Evolutionary conservation across 2,113 vertebrate genomes (phyloP).

Genomic region (Eira barbara): DNA sequence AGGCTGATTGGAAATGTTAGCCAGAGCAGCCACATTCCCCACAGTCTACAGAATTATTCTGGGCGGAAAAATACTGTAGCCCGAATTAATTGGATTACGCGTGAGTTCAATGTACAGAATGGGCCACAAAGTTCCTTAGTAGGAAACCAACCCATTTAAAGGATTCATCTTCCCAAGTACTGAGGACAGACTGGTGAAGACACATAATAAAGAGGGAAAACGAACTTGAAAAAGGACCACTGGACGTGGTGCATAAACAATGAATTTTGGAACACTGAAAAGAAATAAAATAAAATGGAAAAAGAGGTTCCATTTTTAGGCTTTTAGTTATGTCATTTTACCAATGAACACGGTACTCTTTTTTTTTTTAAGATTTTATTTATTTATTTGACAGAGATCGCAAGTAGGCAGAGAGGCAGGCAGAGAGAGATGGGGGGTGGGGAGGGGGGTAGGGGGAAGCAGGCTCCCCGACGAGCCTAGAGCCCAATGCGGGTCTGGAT

Average conservation of each 20-base stretch:
- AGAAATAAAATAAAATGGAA: no score
- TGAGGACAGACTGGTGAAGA: background rate
- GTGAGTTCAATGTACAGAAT: background rate
- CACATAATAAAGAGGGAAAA: background rate
- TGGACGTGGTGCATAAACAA: no score
- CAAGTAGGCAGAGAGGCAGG: no score
- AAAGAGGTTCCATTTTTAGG: background rate
- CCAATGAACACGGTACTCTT: background rate
- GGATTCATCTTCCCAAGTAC: background rate
- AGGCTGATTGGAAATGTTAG: slow-evolving; percentile 74
- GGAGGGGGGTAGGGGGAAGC: rapidly evolving
- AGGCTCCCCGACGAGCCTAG: no score
- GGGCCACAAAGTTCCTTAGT: background rate
- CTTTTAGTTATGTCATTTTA: background rate
- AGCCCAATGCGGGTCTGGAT: no score
- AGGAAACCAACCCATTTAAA: slow-evolving; percentile 4
- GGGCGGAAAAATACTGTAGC: slow-evolving; percentile 35
- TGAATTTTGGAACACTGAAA: no score
- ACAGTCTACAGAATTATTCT: slow-evolving; percentile 27
- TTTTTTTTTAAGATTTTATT: no score
- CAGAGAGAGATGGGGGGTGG: no score
- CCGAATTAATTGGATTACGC: slow-evolving; percentile 10
- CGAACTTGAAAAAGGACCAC: background rate
- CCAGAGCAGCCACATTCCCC: slow-evolving; percentile 40
- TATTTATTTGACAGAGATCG: background rate